These are phyloP conservation scores for Centropristis striata DNA, from an alignment of 2,113 vertebrate species.

Conservation along the genomic window DNA sequence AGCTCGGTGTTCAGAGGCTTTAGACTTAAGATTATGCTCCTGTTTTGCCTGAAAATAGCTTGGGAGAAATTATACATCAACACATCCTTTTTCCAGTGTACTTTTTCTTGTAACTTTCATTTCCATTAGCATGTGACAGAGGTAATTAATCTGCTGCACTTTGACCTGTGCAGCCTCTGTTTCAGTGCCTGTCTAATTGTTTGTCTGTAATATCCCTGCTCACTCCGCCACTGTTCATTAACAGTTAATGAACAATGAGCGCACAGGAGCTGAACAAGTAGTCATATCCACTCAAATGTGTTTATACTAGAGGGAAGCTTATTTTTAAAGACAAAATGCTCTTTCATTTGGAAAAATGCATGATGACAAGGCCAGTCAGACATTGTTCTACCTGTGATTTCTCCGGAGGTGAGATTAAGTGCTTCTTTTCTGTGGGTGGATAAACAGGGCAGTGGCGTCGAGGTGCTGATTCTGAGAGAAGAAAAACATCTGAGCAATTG, in stretches of 20 bases:
- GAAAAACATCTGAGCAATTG: neutral
- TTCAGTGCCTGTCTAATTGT: conserved; percentile 86
- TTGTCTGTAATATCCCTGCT: conserved; percentile 81
- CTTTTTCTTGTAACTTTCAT: conserved; percentile 36
- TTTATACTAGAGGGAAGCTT: conserved; percentile 40
- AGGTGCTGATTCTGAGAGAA: neutral
- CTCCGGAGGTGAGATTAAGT: neutral
- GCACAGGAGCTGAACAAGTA: conserved; percentile 33
- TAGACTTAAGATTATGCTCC: conserved; percentile 30
- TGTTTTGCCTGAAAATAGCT: conserved; percentile 24
- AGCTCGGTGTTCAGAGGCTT: conserved; percentile 11
- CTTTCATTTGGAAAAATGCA: conserved; percentile 2
- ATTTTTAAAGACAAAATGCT: conserved; percentile 23
- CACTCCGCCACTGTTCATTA: conserved; percentile 76
- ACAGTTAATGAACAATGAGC: conserved; percentile 62
- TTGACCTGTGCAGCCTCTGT: conserved; percentile 83
- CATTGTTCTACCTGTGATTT: conserved; percentile 1
- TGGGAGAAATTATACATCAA: neutral
- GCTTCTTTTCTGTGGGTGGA: neutral
- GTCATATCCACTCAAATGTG: conserved; percentile 61
- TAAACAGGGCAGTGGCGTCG: neutral
- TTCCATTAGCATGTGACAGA: conserved; percentile 55
- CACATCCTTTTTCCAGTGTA: neutral
- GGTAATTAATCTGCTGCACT: conserved; percentile 75
- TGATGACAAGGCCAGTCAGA: neutral